phyloP scores from a whole-genome alignment of 2,113 vertebrate species.

The Suncus etruscus region DNA sequence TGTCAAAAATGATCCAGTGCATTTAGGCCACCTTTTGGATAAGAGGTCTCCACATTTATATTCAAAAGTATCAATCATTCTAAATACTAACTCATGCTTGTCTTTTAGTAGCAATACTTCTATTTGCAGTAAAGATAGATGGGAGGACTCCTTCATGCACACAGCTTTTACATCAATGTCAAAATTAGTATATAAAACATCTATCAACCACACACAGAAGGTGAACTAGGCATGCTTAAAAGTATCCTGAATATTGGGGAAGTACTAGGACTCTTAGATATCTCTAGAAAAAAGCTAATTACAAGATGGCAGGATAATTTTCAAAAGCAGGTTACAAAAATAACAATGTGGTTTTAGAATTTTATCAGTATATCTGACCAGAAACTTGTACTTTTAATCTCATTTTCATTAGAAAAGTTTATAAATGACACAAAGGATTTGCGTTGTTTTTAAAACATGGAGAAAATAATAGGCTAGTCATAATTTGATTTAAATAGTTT shows the following conservation, averaged over 20 bases:
- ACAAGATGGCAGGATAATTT: slow-evolving; percentile 49
- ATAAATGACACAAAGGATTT: background rate
- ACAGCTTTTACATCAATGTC: slow-evolving; percentile 84
- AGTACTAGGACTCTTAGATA: slow-evolving; percentile 70
- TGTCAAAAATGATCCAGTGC: slow-evolving; percentile 34
- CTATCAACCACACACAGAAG: slow-evolving; percentile 82
- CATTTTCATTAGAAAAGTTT: slow-evolving; percentile 12
- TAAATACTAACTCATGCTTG: slow-evolving; percentile 71
- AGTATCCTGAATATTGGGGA: slow-evolving; percentile 70
- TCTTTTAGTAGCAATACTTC: slow-evolving; percentile 79
- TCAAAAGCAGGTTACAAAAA: background rate
- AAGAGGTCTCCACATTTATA: slow-evolving; percentile 53
- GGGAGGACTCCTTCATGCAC: slow-evolving; percentile 63
- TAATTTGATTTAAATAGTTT: background rate
- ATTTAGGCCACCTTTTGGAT: slow-evolving; percentile 57
- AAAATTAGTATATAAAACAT: slow-evolving; percentile 82
- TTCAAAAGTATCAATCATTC: slow-evolving; percentile 77
- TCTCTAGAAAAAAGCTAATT: slow-evolving; percentile 62
- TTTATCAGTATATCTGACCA: slow-evolving; percentile 12
- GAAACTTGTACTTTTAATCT: slow-evolving; percentile 36
- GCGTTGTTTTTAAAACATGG: background rate
- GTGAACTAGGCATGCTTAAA: slow-evolving; percentile 76
- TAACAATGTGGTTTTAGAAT: slow-evolving; percentile 30
- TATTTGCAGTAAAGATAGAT: slow-evolving; percentile 66
- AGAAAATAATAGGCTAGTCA: background rate